A percentile compares a stretch with the other conserved stretches of the same genome.
phyloP scores from a whole-genome alignment of 2,113 vertebrate species.

The Rhea americana region DNA sequence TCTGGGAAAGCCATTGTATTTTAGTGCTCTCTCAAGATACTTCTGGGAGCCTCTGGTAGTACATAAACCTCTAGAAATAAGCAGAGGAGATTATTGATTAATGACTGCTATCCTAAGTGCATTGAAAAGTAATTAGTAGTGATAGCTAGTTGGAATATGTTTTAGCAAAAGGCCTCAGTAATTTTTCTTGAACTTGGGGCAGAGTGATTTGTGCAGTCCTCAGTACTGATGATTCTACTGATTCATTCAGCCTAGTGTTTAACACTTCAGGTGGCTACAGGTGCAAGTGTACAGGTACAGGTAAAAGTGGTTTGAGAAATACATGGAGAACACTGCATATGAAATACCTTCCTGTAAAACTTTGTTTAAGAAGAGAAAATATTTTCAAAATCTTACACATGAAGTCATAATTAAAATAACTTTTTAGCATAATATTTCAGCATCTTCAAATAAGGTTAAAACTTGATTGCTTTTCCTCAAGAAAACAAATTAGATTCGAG shows the following conservation, averaged over 20 bases:
- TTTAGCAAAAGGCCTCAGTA: neutral
- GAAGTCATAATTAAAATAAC: neutral
- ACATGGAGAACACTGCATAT: neutral
- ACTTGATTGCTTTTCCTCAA: neutral
- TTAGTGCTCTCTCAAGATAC: neutral
- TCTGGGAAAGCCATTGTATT: neutral
- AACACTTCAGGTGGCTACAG: neutral
- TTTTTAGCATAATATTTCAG: neutral
- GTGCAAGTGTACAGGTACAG: too few relatives aligned
- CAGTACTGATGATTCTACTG: too few relatives aligned
- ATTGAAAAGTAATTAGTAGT: neutral
- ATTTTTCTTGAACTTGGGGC: neutral
- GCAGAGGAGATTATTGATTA: neutral
- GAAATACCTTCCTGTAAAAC: neutral
- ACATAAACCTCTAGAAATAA: neutral
- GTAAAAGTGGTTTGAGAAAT: neutral
- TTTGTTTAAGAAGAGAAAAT: neutral
- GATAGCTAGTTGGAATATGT: neutral
- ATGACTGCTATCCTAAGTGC: neutral
- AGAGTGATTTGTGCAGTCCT: neutral
- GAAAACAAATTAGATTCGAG: neutral
- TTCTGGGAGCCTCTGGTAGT: neutral
- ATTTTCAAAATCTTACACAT: neutral
- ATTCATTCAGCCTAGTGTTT: fast-evolving
- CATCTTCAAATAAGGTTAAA: too few relatives aligned